Evolutionary conservation across 2,888 invertebrate genomes (phyloP).

Genomic region (Orthosia cruda): DNA sequence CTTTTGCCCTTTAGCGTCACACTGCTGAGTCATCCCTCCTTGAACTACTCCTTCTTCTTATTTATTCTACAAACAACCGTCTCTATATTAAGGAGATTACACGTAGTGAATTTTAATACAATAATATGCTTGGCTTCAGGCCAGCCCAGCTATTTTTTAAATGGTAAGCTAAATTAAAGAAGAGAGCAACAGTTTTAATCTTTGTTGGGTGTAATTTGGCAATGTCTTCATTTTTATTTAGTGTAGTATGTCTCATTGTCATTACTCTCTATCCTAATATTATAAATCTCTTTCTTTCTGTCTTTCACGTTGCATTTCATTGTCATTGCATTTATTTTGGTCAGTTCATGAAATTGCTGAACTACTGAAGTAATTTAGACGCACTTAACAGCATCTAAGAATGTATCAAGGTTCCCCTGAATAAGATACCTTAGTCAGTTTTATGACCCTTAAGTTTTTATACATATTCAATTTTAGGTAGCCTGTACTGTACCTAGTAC

Average conservation of each 20-base stretch:
- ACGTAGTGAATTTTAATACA: slow-evolving; percentile 57
- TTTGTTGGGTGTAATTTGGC: slow-evolving; percentile 24
- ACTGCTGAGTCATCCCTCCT: slow-evolving; percentile 4
- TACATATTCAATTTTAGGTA: no score
- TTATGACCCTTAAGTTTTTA: no score
- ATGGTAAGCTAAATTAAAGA: slow-evolving; percentile 51
- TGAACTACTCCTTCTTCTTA: slow-evolving; percentile 8
- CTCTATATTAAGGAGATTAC: slow-evolving; percentile 37
- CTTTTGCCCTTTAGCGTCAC: background rate
- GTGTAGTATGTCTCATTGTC: background rate
- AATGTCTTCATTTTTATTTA: slow-evolving; percentile 6
- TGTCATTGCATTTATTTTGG: no score
- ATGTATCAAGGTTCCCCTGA: no score
- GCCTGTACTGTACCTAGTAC: no score
- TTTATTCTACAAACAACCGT: slow-evolving; percentile 16
- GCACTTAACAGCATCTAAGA: background rate
- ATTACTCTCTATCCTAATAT: background rate
- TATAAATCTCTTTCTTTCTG: background rate
- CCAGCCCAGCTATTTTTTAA: slow-evolving; percentile 46
- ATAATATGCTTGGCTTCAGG: slow-evolving; percentile 40
- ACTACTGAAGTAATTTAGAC: background rate
- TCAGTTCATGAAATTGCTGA: background rate
- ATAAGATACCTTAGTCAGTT: no score
- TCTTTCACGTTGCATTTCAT: background rate
- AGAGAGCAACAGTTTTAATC: slow-evolving; percentile 30